Base-by-base conservation (phyloP, 2,888 invertebrate species). In the Papilio demoleus region DNA sequence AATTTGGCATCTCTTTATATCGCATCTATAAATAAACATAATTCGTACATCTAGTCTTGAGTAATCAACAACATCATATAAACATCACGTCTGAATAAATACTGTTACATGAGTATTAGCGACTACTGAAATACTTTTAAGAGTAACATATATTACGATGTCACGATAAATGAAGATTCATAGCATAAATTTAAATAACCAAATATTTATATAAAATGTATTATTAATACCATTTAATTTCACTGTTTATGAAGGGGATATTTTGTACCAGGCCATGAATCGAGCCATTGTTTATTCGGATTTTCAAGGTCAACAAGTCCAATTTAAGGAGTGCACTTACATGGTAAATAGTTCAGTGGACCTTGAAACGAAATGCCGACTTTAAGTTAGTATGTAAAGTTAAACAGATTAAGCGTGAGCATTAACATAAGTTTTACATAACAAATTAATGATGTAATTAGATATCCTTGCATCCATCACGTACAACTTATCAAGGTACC, bases 231-330 rank as follows among this genome's bases (percentile, higher is more conserved):
- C 6, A 31, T 31, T 31, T 12, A 4, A 14, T 50, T 19, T 4
- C 9, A 11, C 53, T n/a, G 27, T n/a, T 53, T 53, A 8, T 4
- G 4, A 27, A 6, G 50, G 14, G 27, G 8, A 8, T n/a, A n/a
- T 27, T 27, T 53, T 27, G 6, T 6, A 8, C 6, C 50, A 27
- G n/a, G 19, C 12, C 50, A 45, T 27, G 47, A 60, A 61, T 50
- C 27, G 14, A 14, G 24, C 24, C 61, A 50, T 50, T 27, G n/a
- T 19, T 24, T 34, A 24, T 84, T 82, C 71, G 59, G 70, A 73
- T 68, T 73, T 76, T 75, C 81, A 85, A 86, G 84, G 87, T 79
- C 78, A 73, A 71, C 73, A 50, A 72, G 76, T 73, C 78, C 77
- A 77, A 73, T 77, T 76, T 75, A 70, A 74, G 78, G 77, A 73